phyloP scores from a whole-genome alignment of 2,113 vertebrate genomes.

The Entelurus aequoreus region DNA sequence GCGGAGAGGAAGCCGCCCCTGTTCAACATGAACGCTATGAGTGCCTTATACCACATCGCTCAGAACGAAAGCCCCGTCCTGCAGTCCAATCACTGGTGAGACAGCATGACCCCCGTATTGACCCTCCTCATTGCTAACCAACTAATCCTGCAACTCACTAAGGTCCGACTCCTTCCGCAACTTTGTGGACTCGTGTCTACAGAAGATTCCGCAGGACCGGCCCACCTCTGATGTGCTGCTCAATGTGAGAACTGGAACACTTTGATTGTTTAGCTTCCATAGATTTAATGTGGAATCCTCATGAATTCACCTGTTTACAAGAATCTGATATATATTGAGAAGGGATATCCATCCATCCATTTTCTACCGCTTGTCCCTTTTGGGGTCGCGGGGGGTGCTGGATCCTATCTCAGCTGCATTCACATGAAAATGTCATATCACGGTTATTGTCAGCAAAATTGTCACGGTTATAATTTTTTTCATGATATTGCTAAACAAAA shows the following conservation, averaged over 20 bases:
- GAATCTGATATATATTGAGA: too few species aligned
- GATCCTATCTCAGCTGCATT: too few species aligned
- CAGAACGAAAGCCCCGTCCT: slow-evolving; percentile 90
- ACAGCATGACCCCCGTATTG: too few species aligned
- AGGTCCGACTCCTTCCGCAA: slow-evolving; percentile 93
- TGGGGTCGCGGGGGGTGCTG: too few species aligned
- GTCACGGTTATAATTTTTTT: too few species aligned
- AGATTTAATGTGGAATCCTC: too few species aligned
- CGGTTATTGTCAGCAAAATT: too few species aligned
- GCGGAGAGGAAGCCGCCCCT: slow-evolving; percentile 91
- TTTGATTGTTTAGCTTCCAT: background rate
- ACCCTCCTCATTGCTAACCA: background rate
- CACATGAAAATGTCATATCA: too few species aligned
- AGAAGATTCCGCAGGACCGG: slow-evolving; percentile 89
- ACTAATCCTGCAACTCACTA: background rate
- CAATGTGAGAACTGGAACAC: slow-evolving; percentile 68
- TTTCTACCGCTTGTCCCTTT: too few species aligned
- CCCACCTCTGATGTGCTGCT: slow-evolving; percentile 87
- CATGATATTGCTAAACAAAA: too few species aligned
- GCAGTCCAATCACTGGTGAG: slow-evolving; percentile 90
- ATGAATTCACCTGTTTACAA: too few species aligned
- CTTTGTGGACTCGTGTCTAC: slow-evolving; percentile 90
- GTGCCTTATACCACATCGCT: slow-evolving; percentile 95
- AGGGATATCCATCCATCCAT: too few species aligned
- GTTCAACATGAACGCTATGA: slow-evolving; percentile 96